These are phyloP conservation scores for Centruroides sculpturatus DNA, from an alignment of 1,140 invertebrate genomes.

Conservation along the genomic window DNA sequence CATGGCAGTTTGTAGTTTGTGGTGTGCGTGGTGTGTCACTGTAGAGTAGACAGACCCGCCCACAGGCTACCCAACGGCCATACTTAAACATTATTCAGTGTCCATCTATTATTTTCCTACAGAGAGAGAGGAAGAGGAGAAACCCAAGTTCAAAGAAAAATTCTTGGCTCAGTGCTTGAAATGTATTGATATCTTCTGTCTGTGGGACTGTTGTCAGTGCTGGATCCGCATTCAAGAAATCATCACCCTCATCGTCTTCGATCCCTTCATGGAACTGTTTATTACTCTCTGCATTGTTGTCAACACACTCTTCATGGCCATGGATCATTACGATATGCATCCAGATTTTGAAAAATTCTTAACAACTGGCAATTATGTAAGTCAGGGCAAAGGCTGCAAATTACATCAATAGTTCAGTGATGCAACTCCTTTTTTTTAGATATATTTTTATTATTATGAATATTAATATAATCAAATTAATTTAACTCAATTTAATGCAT, in stretches of 20 bases:
- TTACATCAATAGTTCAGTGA: too few relatives aligned
- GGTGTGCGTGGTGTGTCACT: constrained; percentile 22
- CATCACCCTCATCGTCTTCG: constrained; percentile 82
- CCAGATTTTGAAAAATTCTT: constrained; percentile 66
- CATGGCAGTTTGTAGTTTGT: constrained; percentile 15
- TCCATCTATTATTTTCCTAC: constrained; percentile 23
- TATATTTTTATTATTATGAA: too few relatives aligned
- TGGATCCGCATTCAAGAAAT: constrained; percentile 83
- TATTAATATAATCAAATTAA: too few relatives aligned
- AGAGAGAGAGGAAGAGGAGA: constrained; percentile 74
- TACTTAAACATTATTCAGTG: constrained; percentile 21
- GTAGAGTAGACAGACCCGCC: constrained; percentile 22
- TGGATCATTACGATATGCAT: constrained; percentile 91
- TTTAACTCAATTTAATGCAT: too few relatives aligned
- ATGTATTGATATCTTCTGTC: constrained; percentile 81
- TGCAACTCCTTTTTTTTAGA: too few relatives aligned
- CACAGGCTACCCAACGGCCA: constrained; percentile 16
- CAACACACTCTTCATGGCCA: constrained; percentile 95
- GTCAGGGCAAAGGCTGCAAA: constrained; percentile 22
- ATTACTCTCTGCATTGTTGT: constrained; percentile 96
- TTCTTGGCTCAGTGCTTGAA: constrained; percentile 54
- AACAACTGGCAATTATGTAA: constrained; percentile 87
- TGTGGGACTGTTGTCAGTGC: constrained; percentile 88
- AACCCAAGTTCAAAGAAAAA: constrained; percentile 73
- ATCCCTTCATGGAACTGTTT: constrained; percentile 95